phyloP scores from a whole-genome alignment of 2,113 vertebrate genomes.

The Laticauda laticaudata region DNA sequence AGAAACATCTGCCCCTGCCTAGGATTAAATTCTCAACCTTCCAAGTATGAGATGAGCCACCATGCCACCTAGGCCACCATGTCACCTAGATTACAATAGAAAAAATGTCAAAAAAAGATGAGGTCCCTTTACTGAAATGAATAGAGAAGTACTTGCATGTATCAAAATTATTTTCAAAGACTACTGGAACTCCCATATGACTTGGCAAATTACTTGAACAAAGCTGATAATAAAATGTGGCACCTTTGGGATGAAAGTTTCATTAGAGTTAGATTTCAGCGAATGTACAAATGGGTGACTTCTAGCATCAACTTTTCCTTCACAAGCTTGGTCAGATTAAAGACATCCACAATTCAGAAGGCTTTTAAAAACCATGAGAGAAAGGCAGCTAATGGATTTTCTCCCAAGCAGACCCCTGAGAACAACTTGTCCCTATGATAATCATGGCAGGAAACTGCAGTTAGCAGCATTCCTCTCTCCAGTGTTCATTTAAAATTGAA shows the following conservation, averaged over 20 bases:
- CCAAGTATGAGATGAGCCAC: not conserved
- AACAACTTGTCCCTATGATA: not conserved
- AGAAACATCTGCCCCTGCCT: not conserved
- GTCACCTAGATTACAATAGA: not conserved
- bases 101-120: not conserved
- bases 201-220: not conserved
- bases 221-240: not conserved
- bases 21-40: not conserved
- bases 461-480: slow-evolving; percentile 26
- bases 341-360: slow-evolving; percentile 24
- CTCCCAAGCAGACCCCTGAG: not conserved
- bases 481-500: slow-evolving; percentile 15
- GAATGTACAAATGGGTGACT: not conserved
- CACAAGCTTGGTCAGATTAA: slow-evolving; percentile 18
- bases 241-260: not conserved
- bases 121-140: not conserved
- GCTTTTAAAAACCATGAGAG: not conserved
- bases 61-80: not conserved
- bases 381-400: slow-evolving; percentile 22
- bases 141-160: not conserved
- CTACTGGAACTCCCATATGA: not conserved
- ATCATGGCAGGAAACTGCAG: slow-evolving; percentile 7
- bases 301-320: slow-evolving; percentile 21
- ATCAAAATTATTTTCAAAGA: not conserved
- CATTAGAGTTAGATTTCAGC: not conserved